Evolutionary conservation across 2,113 vertebrate genomes (phyloP).

Genomic region (Laticauda colubrina): DNA sequence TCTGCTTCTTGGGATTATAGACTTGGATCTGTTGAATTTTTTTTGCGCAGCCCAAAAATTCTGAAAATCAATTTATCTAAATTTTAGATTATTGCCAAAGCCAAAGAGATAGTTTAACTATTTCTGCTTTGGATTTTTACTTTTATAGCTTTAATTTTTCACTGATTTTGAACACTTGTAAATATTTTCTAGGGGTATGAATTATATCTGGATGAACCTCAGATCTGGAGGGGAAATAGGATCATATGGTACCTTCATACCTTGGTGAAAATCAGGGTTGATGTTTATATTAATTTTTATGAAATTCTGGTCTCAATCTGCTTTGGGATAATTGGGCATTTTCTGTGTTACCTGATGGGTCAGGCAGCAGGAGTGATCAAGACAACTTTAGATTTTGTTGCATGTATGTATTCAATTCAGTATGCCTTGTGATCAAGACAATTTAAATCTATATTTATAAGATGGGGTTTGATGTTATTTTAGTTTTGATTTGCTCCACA

Average conservation of each 20-base stretch:
- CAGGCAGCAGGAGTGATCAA: not conserved
- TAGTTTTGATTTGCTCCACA: not conserved
- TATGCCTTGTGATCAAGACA: not conserved
- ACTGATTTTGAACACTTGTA: not conserved
- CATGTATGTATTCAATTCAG: not conserved
- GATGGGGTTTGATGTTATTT: not conserved
- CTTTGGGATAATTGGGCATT: not conserved
- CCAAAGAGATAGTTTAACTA: not conserved
- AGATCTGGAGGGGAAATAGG: not conserved
- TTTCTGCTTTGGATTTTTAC: not conserved
- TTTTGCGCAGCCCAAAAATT: not conserved
- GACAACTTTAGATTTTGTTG: not conserved
- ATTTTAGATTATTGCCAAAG: not conserved
- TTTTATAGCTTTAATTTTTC: not conserved
- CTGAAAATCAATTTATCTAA: not conserved
- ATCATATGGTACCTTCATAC: not conserved
- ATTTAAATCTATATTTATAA: not conserved
- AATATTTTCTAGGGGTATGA: not conserved
- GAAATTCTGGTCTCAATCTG: not conserved
- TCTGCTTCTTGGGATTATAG: accelerated
- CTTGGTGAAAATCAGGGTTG: not conserved
- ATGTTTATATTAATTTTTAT: not conserved
- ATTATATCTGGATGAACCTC: not conserved
- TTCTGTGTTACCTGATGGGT: not conserved
- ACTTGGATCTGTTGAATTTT: accelerated